Conservation (phyloP, 2,113 vertebrate species). For the Protomyctophum bolini region DNA sequence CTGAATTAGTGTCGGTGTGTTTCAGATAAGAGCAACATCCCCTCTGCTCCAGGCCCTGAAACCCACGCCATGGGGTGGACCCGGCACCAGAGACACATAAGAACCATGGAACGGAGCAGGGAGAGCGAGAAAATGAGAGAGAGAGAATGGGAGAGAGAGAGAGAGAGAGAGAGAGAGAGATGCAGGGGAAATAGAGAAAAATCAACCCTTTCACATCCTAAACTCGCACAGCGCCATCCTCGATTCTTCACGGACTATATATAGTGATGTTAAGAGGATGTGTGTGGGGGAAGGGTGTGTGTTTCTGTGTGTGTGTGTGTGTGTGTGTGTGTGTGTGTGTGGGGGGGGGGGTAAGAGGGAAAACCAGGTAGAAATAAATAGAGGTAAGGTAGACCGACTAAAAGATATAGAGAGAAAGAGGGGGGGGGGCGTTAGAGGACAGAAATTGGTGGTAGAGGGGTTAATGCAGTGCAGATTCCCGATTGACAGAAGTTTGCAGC, state of each 20-base stretch:
- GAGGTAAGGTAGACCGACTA: conserved; percentile 19
- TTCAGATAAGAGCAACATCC: conserved; percentile 64
- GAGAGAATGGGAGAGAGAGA: conserved; percentile 4
- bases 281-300: conserved; percentile 6
- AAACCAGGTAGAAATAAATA: conserved; percentile 61
- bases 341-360: conserved; percentile 26
- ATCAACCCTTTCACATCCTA: conserved; percentile 60
- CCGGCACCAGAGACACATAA: background rate
- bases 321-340: background rate
- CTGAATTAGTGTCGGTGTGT: conserved; percentile 66
- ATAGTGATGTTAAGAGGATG: conserved; percentile 48
- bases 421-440: conserved; percentile 36
- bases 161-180: background rate
- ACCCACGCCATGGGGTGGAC: conserved; percentile 8
- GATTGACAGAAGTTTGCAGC: conserved; percentile 76
- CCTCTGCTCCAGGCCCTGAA: conserved; percentile 1
- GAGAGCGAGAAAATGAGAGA: background rate
- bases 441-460: conserved; percentile 66
- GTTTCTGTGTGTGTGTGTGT: conserved; percentile 28
- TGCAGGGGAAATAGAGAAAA: conserved; percentile 11
- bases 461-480: conserved; percentile 81
- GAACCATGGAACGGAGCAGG: background rate
- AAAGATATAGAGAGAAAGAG: conserved; percentile 41
- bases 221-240: conserved; percentile 53
- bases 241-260: conserved; percentile 62